A percentile compares a stretch with the other conserved stretches of the same genome.
phyloP scores from a whole-genome alignment of 2,797 vertebrate genomes.

The Myripristis murdjan region DNA sequence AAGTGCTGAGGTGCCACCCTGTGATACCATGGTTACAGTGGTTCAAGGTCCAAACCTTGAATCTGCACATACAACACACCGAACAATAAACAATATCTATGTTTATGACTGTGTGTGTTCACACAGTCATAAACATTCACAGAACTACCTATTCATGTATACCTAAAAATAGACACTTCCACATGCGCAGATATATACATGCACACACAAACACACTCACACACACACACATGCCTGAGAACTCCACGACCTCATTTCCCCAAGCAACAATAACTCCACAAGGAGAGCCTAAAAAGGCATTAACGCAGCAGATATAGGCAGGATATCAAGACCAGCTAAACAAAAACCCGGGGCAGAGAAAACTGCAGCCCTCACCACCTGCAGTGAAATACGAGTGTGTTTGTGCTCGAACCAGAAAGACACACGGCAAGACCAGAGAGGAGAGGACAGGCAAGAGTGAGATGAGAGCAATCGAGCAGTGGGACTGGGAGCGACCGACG shows the following conservation, averaged over 20 bases:
- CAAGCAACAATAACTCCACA: slow-evolving; percentile 6
- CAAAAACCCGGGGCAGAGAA: slow-evolving; percentile 25
- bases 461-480: not conserved
- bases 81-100: slow-evolving; percentile 8
- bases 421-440: slow-evolving; percentile 18
- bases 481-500: not conserved
- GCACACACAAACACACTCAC: slow-evolving; percentile 10
- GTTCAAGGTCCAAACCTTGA: slow-evolving; percentile 41
- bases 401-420: slow-evolving; percentile 23
- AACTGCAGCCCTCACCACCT: slow-evolving; percentile 40
- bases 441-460: slow-evolving; percentile 13
- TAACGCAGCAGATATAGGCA: slow-evolving; percentile 21
- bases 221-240: not conserved
- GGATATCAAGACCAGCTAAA: slow-evolving; percentile 39
- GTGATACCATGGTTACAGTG: slow-evolving; percentile 19
- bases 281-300: slow-evolving; percentile 20
- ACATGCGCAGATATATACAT: not conserved
- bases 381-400: slow-evolving; percentile 23
- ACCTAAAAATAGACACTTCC: not conserved
- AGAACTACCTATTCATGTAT: not conserved
- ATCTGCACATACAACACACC: slow-evolving; percentile 24
- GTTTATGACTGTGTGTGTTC: not conserved
- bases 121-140: not conserved
- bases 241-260: slow-evolving; percentile 12
- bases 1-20: slow-evolving; percentile 27